Evolutionary conservation across 2,888 invertebrate species (phyloP), one percentile per base, ranked within the genome.

Genomic region (Agonopterix subpropinquella): DNA sequence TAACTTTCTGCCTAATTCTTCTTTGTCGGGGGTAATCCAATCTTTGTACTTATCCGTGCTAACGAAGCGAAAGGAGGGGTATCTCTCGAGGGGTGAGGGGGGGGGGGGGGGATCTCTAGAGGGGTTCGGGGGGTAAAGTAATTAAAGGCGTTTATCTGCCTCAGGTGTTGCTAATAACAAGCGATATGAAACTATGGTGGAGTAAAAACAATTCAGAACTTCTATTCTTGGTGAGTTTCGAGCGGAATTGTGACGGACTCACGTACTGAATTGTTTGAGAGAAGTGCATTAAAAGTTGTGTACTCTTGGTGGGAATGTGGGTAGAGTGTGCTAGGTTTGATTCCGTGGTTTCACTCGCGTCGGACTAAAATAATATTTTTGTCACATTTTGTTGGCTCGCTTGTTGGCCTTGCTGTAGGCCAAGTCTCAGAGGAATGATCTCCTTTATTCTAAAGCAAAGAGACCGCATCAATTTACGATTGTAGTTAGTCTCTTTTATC

Each of bases 141-240:
- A 73, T 77, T 75, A 74, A 62, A 65, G 62, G 59, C 66, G 65
- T 73, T 80, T 77, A 81, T 79, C 71, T 62, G 61, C 57, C 59
- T 60, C 77, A 79, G 81, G 80, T 80, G 80, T 64, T 62, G 73
- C 71, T 77, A 78, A 77, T 75, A 70, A 66, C 67, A 28, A 57
- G 13, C 46, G 48, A 48, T 43, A 44, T n/a, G 47, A 11, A 47
- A 28, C 47, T 39, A 45, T 37, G 37, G 35, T 10, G 11, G 11
- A 37, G 54, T 62, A 62, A 66, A 71, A 72, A 71, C 68, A 70
- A 69, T 69, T 59, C 52, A 51, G 47, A 57, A 56, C 53, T 59
- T 64, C 59, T 54, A 11, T 18, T 36, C 45, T 52, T 41, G 42
- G 43, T 13, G 28, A 43, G 39, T 15, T n/a, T 1, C 11, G 11